Conservation (phyloP, 2,888 invertebrate species). For the Meloe dianella region DNA sequence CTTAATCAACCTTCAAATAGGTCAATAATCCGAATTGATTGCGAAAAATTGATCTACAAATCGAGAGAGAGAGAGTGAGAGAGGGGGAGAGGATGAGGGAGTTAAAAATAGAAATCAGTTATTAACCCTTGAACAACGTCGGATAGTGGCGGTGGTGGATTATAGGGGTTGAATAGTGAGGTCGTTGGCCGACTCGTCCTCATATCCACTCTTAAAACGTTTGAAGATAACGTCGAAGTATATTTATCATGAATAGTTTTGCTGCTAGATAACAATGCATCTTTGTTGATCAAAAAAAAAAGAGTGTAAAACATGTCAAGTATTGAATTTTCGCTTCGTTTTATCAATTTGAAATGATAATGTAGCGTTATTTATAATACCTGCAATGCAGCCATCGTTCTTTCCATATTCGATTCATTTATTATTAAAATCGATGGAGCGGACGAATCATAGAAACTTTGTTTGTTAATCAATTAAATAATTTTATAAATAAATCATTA, state of each 20-base stretch:
- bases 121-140: background rate
- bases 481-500: background rate
- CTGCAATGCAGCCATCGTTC: background rate
- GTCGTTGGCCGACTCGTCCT: constrained; percentile 17
- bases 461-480: background rate
- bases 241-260: constrained; percentile 4
- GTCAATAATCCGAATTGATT: background rate
- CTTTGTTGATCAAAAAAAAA: background rate
- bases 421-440: background rate
- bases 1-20: too few relatives aligned
- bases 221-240: constrained; percentile 10
- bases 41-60: background rate
- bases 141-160: constrained; percentile 1
- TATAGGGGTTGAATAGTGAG: constrained; percentile 13
- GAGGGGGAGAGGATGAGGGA: background rate
- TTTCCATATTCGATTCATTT: background rate
- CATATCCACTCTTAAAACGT: constrained; percentile 4
- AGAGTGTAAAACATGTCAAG: background rate
- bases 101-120: background rate
- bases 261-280: background rate
- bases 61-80: background rate
- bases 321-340: background rate
- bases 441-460: background rate
- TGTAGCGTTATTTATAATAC: background rate
- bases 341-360: constrained; percentile 2